Evolutionary conservation across 2,888 invertebrate genomes (phyloP).

Genomic region (Digitonthophagus gazella): DNA sequence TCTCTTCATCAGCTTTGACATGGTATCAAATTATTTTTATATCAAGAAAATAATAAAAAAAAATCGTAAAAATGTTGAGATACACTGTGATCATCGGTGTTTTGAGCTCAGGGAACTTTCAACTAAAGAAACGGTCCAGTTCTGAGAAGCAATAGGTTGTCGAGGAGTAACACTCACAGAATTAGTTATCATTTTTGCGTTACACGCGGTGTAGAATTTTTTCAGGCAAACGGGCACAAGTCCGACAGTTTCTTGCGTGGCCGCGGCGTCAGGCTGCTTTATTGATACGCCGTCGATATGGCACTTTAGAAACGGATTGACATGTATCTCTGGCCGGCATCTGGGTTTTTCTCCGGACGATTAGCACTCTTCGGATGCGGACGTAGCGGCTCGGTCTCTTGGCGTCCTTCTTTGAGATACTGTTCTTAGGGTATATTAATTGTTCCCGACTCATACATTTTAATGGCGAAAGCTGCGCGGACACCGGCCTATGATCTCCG

Average conservation of each 20-base stretch:
- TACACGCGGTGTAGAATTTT: not conserved
- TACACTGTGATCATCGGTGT: too few relatives aligned
- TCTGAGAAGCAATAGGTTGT: constrained; percentile 8
- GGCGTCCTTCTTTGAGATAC: not conserved
- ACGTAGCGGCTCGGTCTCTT: not conserved
- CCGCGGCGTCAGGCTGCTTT: constrained; percentile 18
- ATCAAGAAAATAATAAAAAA: too few relatives aligned
- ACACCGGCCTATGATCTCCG: not conserved
- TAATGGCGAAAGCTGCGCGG: not conserved
- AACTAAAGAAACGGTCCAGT: not conserved
- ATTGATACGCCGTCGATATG: constrained; percentile 9
- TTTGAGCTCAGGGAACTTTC: constrained; percentile 4
- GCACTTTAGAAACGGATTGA: not conserved
- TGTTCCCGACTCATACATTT: not conserved
- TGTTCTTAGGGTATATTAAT: not conserved
- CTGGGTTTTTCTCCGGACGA: not conserved
- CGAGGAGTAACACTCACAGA: not conserved
- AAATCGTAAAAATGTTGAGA: too few relatives aligned
- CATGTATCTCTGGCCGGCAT: not conserved
- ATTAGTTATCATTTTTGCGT: constrained; percentile 14
- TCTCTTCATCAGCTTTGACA: too few relatives aligned
- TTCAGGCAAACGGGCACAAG: not conserved
- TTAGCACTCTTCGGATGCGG: not conserved
- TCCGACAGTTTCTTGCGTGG: not conserved
- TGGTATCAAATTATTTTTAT: too few relatives aligned